Base-by-base conservation (phyloP, 1,140 invertebrate genomes). In the Magallana gigas region DNA sequence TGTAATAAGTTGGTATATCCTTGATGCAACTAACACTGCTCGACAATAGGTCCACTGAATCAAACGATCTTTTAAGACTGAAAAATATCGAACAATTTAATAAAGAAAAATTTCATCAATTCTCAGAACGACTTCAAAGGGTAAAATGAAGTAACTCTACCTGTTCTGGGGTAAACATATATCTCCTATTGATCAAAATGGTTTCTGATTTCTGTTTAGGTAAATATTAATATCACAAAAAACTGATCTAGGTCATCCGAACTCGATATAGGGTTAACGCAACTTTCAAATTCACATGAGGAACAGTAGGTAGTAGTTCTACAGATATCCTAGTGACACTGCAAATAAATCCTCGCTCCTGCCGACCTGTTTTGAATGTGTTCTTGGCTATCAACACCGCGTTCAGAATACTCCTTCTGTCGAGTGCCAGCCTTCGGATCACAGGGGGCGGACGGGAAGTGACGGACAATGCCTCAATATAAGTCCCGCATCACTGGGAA, bases 351-450 rank as follows among this genome's bases (percentile, higher is more conserved):
- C 60, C 36, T 29, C 68, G 23, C 18, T 29, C 14, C 68, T 76
- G 68, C 9, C 68, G 9, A 29, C 68, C 68, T 12, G 68, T 12
- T 29, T 8, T 76, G 68, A 76, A 76, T 36, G 68, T 11, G 68
- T 76, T 76, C 60, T 62, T n/a, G 60, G 68, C 23, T 76, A 76
- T 76, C 68, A 76, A 29, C 18, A 68, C 64, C 8, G 64, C 68
- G 4, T 76, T 29, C 68, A 23, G 36, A 36, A 23, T 29, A 18
- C 36, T 12, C 23, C 36, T 29, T 71, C 23, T 36, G 68, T 76
- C 8, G 23, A 76, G 68, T 5, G 68, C 18, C 14, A 62, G 14
- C 60, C 60, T 76, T 23, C 8, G 12, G 68, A 71, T 71, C 68
- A 29, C 23, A 76, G 68, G 23, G 68, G 68, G 23, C 23, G 68